Base-by-base conservation (phyloP, 2,888 invertebrate genomes). In the Cremastinae sp. region DNA sequence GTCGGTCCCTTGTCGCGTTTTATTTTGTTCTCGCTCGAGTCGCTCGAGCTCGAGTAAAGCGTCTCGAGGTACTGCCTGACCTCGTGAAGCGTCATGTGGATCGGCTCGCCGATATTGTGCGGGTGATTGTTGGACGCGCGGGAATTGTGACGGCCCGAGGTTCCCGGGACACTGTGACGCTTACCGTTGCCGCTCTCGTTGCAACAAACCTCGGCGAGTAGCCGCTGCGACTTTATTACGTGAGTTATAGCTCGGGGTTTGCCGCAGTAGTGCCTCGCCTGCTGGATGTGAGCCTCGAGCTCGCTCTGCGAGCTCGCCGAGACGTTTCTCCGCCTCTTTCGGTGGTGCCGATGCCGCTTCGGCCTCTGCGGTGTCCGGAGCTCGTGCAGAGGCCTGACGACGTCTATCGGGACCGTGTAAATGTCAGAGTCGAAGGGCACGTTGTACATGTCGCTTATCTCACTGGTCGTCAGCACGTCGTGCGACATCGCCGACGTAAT, bases 401-500 rank as follows among this genome's bases (percentile, higher is more conserved):
- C 94, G 89, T 96, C 96, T 76, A 96, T 93, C 43, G 96, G 96
- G 74, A 96, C 94, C 10, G 96, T 95, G 87, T 96, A 96, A 81
- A 96, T 95, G 88, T 96, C 96, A 83, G 96, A 96, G 86, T 96
- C 96, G 83, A 96, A 95, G 79, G 96, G 96, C 75, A 96, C 96
- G 90, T 96, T 96, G 88, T 96, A 96, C 92, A 96, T 94, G 88
- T 96, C 96, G 74, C 85, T 85, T 75, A 96, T 96, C 85, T 95
- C 95, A 78, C 94, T 93, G n/a, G 94, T 93, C 78, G 94, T 92
- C 41, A 96, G 91, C 1, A 95, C 94, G 86, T 96, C 96, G 86
- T 96, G 96, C 0, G 96, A 96, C 91, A 96, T 96, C 36, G 96
- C 96, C 86, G 96, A 96, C 0, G 96, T 96, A 80, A 96, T 96